Conservation (phyloP, 2,113 vertebrate species). For the Acanthisitta chloris region DNA sequence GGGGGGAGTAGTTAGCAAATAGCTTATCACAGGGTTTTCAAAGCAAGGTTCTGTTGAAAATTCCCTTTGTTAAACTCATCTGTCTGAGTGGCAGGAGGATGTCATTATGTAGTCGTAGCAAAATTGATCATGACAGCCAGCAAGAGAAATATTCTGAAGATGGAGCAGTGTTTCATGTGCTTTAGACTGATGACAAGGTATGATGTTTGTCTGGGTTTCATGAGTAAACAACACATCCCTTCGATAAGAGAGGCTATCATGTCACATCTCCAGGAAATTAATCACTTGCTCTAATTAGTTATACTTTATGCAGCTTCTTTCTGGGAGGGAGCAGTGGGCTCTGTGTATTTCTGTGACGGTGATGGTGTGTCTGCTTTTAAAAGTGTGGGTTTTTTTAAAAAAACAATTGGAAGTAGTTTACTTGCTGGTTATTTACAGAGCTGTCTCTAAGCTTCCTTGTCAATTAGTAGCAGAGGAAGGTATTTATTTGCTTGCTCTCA, state of each 20-base stretch:
- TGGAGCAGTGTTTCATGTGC: neutral
- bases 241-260: neutral
- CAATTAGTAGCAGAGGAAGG: neutral
- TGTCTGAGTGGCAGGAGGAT: neutral
- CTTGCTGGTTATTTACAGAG: neutral
- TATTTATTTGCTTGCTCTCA: neutral
- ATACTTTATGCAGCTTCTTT: neutral
- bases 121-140: neutral
- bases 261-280: neutral
- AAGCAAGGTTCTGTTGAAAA: neutral
- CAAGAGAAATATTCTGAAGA: neutral
- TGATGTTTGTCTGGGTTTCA: neutral
- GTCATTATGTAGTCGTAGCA: neutral
- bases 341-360: neutral
- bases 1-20: neutral
- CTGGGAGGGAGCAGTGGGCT: neutral
- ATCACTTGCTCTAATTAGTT: neutral
- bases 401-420: neutral
- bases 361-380: neutral
- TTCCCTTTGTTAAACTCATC: conserved; percentile 4
- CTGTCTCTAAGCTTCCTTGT: neutral
- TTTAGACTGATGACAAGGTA: neutral
- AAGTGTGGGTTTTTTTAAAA: neutral
- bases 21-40: conserved; percentile 15
- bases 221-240: neutral